Conservation (phyloP, 2,113 vertebrate species). For the Dicaeum eximium region DNA sequence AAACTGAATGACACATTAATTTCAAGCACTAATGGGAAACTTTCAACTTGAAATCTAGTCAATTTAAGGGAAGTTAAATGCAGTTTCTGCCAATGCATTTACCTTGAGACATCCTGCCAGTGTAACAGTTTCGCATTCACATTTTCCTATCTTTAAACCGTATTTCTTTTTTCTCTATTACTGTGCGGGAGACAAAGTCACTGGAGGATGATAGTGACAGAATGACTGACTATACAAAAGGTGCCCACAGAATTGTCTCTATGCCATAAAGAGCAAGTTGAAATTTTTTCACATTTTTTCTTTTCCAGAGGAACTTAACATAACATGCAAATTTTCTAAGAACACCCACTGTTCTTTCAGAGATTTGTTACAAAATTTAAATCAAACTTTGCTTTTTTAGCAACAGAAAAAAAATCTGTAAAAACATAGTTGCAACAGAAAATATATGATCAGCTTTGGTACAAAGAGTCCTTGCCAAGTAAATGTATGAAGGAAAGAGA, state of each 20-base stretch:
- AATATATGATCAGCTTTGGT: not conserved
- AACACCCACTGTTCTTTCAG: not conserved
- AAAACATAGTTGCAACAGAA: not conserved
- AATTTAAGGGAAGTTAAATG: conserved; percentile 46
- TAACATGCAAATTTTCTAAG: not conserved
- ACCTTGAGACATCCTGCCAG: conserved; percentile 16
- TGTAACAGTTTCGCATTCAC: conserved; percentile 11
- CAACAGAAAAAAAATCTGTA: not conserved
- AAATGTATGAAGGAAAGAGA: not conserved
- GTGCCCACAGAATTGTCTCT: not conserved
- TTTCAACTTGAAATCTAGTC: conserved; percentile 45
- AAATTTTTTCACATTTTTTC: not conserved
- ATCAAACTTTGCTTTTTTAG: not conserved
- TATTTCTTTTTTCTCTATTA: conserved; percentile 8
- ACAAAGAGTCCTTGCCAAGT: not conserved
- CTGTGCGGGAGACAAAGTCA: conserved; percentile 39
- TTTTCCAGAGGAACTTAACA: not conserved
- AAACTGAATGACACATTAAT: conserved; percentile 58
- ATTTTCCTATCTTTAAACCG: not conserved
- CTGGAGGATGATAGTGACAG: conserved; percentile 11
- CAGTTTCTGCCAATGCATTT: conserved; percentile 27
- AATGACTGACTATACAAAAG: conserved; percentile 38
- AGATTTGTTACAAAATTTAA: not conserved
- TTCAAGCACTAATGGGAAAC: conserved; percentile 60
- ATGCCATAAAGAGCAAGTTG: not conserved